phyloP scores from a whole-genome alignment of 2,888 invertebrate species.

The Fragum whitleyi region DNA sequence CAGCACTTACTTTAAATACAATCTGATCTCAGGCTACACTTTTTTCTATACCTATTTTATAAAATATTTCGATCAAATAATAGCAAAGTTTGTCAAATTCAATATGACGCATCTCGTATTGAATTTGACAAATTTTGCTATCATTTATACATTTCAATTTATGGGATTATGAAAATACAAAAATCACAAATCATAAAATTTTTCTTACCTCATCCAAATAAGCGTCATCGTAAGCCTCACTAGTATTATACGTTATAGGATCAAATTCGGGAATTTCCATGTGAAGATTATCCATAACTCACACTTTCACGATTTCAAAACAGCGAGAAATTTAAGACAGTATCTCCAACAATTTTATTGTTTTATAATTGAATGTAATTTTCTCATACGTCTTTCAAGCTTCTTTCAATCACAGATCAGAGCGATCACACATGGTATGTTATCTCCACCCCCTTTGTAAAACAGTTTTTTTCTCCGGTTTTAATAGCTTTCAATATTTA shows the following conservation, averaged over 20 bases:
- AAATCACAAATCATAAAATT: not conserved
- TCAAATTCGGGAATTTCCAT: slow-evolving; percentile 61
- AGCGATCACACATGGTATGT: slow-evolving; percentile 13
- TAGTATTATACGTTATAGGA: slow-evolving; percentile 45
- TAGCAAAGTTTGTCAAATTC: too few relatives aligned
- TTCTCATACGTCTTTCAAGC: slow-evolving; percentile 11
- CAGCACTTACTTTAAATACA: too few relatives aligned
- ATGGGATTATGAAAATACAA: too few relatives aligned
- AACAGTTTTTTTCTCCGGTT: not conserved
- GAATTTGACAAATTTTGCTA: too few relatives aligned
- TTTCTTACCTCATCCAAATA: slow-evolving; percentile 44
- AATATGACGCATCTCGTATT: too few relatives aligned
- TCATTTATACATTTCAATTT: too few relatives aligned
- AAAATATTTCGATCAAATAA: too few relatives aligned
- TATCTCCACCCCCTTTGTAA: slow-evolving; percentile 18
- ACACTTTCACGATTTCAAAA: slow-evolving; percentile 2
- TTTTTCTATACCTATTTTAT: too few relatives aligned
- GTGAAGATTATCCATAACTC: slow-evolving; percentile 51
- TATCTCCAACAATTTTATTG: slow-evolving; percentile 18
- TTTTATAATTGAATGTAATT: slow-evolving; percentile 25
- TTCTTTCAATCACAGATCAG: not conserved
- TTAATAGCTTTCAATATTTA: slow-evolving; percentile 20
- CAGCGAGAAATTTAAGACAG: slow-evolving; percentile 10
- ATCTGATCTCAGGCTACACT: too few relatives aligned
- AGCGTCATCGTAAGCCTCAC: slow-evolving; percentile 5